phyloP scores from a whole-genome alignment of 2,797 vertebrate genomes.

The Eleutherodactylus coqui region DNA sequence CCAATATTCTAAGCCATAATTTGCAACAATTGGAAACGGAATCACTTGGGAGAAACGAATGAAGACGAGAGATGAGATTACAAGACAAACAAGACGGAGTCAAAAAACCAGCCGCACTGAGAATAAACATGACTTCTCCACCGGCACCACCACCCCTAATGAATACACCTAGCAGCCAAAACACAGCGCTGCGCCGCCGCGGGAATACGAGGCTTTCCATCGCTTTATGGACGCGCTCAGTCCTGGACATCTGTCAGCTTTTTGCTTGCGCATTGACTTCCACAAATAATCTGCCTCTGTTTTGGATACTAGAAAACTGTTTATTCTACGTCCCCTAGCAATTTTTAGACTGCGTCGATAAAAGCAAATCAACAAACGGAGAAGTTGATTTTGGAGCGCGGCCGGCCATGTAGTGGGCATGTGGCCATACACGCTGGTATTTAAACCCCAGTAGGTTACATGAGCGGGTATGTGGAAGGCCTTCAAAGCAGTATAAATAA shows the following conservation, averaged over 20 bases:
- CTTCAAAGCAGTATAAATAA: conserved; percentile 60
- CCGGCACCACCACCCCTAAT: neutral
- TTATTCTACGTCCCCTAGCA: conserved; percentile 60
- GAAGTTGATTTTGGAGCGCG: conserved; percentile 43
- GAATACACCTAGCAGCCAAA: neutral
- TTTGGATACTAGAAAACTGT: conserved; percentile 61
- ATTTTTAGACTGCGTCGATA: conserved; percentile 48
- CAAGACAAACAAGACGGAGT: neutral
- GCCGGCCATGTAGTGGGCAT: conserved; percentile 48
- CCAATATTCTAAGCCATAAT: conserved; percentile 19
- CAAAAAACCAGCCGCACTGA: neutral
- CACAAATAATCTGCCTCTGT: conserved; percentile 61
- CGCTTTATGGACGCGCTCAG: conserved; percentile 18
- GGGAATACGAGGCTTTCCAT: neutral
- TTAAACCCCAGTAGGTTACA: conserved; percentile 46
- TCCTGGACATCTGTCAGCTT: conserved; percentile 35
- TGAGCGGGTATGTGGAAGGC: conserved; percentile 52
- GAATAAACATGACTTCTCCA: neutral
- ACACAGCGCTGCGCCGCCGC: neutral
- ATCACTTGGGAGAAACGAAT: neutral
- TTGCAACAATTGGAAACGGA: neutral
- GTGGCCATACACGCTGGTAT: conserved; percentile 46
- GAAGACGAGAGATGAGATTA: neutral
- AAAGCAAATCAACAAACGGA: conserved; percentile 59
- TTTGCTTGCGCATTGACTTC: conserved; percentile 25